phyloP scores from a whole-genome alignment of 1,140 invertebrate species.

The Manduca sexta region DNA sequence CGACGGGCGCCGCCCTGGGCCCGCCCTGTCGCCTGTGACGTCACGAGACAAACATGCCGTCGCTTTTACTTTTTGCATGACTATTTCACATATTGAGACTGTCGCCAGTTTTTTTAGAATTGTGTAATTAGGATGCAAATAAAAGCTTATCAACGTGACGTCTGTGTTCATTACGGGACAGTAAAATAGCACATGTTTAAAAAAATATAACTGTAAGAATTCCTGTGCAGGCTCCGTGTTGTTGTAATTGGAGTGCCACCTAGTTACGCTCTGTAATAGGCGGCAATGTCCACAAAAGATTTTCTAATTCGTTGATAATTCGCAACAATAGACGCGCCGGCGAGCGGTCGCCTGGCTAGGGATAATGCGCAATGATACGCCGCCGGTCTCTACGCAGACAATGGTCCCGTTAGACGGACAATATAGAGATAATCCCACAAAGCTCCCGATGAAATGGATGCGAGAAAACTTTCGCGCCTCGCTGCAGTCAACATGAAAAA shows the following conservation, averaged over 20 bases:
- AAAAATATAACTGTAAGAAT: too few species aligned
- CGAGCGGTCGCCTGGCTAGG: constrained; percentile 28
- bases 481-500: constrained; percentile 54
- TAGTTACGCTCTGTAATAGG: constrained; percentile 58
- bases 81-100: constrained; percentile 65
- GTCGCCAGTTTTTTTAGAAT: constrained; percentile 61
- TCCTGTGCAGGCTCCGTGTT: constrained; percentile 2
- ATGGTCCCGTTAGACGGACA: constrained; percentile 54
- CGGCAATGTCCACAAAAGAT: constrained; percentile 39
- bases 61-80: constrained; percentile 58
- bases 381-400: constrained; percentile 43
- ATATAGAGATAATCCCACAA: constrained; percentile 64
- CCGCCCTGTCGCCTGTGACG: constrained; percentile 67
- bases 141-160: constrained; percentile 19
- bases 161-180: too few species aligned
- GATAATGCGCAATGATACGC: constrained; percentile 65
- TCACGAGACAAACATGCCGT: constrained; percentile 48
- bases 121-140: constrained; percentile 59
- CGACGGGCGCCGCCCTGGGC: constrained; percentile 51
- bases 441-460: constrained; percentile 54
- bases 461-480: constrained; percentile 63
- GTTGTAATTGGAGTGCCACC: constrained; percentile 47
- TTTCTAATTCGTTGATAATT: constrained; percentile 68
- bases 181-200: too few species aligned
- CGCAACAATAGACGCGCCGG: constrained; percentile 42